Conservation (phyloP, 1,140 invertebrate species). For the Venustaconcha ellipsiformis region DNA sequence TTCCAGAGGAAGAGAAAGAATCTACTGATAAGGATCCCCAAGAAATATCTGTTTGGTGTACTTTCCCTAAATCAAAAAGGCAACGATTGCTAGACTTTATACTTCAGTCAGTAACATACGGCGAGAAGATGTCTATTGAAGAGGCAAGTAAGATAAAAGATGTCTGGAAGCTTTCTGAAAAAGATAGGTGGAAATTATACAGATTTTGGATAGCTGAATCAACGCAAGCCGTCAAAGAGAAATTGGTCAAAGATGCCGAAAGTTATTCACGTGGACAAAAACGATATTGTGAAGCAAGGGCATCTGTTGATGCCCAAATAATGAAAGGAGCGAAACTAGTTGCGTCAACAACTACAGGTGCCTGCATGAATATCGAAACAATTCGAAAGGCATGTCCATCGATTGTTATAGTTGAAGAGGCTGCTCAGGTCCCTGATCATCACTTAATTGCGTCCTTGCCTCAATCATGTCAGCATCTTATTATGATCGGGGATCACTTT, state of each 20-base stretch:
- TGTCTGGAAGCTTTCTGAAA: constrained; percentile 48
- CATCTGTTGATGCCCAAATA: constrained; percentile 40
- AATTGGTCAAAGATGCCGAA: constrained; percentile 10
- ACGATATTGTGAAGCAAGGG: constrained; percentile 30
- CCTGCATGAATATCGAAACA: constrained; percentile 38
- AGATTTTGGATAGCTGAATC: constrained; percentile 50
- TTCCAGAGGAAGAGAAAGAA: background rate
- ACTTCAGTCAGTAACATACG: background rate
- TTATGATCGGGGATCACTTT: too few relatives aligned
- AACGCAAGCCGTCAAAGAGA: constrained; percentile 3
- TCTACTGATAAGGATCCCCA: background rate
- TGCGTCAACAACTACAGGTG: constrained; percentile 65
- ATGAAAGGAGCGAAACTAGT: constrained; percentile 52
- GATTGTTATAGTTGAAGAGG: constrained; percentile 63
- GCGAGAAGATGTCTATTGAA: constrained; percentile 10
- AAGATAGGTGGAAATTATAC: constrained; percentile 63
- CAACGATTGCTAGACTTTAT: background rate
- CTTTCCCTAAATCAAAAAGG: background rate
- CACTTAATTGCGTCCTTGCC: too few relatives aligned
- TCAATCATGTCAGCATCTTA: too few relatives aligned
- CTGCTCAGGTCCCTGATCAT: constrained; percentile 51
- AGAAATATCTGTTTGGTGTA: background rate
- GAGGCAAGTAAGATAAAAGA: constrained; percentile 23
- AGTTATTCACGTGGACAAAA: constrained; percentile 28
- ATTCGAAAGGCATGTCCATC: constrained; percentile 40